Evolutionary conservation across 2,888 invertebrate species (phyloP), one percentile per base, ranked within the genome.

Genomic region (Dryobotodes eremita): DNA sequence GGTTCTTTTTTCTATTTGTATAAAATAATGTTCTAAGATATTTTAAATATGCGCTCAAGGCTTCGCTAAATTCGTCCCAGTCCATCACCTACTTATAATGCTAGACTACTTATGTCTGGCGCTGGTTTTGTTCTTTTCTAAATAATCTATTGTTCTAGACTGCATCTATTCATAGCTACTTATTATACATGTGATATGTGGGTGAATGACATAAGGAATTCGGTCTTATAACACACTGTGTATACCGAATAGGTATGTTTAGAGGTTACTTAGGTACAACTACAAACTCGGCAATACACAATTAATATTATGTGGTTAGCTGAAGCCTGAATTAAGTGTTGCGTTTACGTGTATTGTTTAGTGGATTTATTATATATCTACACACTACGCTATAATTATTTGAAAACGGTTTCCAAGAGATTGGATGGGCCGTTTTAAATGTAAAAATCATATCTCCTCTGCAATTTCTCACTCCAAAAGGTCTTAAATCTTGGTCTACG

Each of bases 81-180:
- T n/a, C n/a, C n/a, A 71, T 71, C 42, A 57, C n/a, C 57, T 57
- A 3, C 42, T 42, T 71, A 46, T 2, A 26, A 71, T 71, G 26
- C 42, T 26, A 26, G 71, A 62, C 71, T 71, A 62, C 61, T 71
- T 55, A 23, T 46, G 23, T 23, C 15, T 71, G 71, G 10, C 26
- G 26, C 15, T 23, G 23, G 64, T 62, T 62, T 61, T 71, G 46
- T 46, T 71, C 11, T 46, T 57, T n/a, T 57, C 13, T n/a, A 6
- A 57, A 26, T 57, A 57, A 57, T 57, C 13, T n/a, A 57, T 57
- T 57, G 11, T 57, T 57, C 57, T 26, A 26, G n/a, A 42, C 26
- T 23, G 13, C 10, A 61, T 57, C 17, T 5, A 55, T 42, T 17
- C 23, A 8, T 23, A 53, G 2, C 20, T 57, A n/a, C n/a, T 13